phyloP scores from a whole-genome alignment of 2,888 invertebrate genomes.

The Tolmerus cingulatus region DNA sequence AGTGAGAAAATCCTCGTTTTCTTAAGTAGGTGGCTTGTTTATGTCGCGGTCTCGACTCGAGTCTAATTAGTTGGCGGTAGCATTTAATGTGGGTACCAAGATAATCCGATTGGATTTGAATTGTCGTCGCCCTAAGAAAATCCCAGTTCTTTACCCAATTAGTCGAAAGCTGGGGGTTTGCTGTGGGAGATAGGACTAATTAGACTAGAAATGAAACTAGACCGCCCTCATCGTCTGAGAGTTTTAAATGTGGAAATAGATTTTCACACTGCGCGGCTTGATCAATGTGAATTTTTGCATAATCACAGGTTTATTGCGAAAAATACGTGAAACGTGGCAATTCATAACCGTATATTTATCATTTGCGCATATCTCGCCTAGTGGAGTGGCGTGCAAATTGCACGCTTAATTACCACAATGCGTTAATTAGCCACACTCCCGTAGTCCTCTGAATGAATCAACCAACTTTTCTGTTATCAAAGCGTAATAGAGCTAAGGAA shows the following conservation, averaged over 20 bases:
- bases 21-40: neutral
- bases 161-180: neutral
- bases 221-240: neutral
- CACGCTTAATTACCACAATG: slow-evolving; percentile 6
- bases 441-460: neutral
- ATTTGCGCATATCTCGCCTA: neutral
- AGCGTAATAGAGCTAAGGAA: neutral
- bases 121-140: neutral
- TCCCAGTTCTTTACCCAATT: neutral
- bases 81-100: neutral
- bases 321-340: neutral
- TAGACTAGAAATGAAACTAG: neutral
- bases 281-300: neutral
- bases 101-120: neutral
- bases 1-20: neutral
- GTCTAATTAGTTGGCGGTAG: neutral
- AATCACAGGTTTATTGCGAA: neutral
- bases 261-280: neutral
- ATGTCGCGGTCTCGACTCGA: neutral
- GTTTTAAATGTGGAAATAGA: neutral
- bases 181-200: neutral
- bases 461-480: neutral
- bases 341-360: neutral
- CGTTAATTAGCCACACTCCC: slow-evolving; percentile 21
- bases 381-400: neutral